These are phyloP conservation scores for Diplodus puntazzo DNA, from an alignment of 2,797 vertebrate species.

Conservation along the genomic window DNA sequence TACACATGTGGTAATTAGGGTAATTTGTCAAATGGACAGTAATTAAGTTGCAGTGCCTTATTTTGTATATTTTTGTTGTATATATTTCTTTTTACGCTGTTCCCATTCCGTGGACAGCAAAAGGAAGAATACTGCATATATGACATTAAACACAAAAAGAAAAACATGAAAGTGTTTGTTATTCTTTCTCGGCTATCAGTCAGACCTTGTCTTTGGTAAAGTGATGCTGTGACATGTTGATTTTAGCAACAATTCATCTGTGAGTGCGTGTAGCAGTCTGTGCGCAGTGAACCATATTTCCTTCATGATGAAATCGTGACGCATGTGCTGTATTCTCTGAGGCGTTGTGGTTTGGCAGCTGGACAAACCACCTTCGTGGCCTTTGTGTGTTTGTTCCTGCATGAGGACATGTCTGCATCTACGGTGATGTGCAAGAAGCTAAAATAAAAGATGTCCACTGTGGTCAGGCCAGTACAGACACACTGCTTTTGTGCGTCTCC, in stretches of 20 bases:
- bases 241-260: constrained; percentile 7
- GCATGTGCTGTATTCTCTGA: constrained; percentile 31
- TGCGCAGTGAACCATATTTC: constrained; percentile 6
- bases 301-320: constrained; percentile 38
- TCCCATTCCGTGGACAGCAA: no score
- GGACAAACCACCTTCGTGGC: constrained; percentile 41
- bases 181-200: background rate
- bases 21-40: constrained; percentile 16
- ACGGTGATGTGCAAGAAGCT: constrained; percentile 10
- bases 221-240: constrained; percentile 7
- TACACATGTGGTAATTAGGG: background rate
- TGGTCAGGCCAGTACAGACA: constrained; percentile 41
- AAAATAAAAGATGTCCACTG: constrained; percentile 48
- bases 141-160: no score
- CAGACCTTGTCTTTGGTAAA: background rate
- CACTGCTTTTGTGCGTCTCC: constrained; percentile 9
- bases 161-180: background rate
- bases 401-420: constrained; percentile 61
- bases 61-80: no score
- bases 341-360: constrained; percentile 47
- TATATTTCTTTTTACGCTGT: no score
- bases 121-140: no score
- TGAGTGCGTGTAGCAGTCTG: background rate
- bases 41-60: background rate
- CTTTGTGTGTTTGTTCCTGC: constrained; percentile 32